Conservation (phyloP, 2,888 invertebrate species). For the Lasioglossum calceatum region DNA sequence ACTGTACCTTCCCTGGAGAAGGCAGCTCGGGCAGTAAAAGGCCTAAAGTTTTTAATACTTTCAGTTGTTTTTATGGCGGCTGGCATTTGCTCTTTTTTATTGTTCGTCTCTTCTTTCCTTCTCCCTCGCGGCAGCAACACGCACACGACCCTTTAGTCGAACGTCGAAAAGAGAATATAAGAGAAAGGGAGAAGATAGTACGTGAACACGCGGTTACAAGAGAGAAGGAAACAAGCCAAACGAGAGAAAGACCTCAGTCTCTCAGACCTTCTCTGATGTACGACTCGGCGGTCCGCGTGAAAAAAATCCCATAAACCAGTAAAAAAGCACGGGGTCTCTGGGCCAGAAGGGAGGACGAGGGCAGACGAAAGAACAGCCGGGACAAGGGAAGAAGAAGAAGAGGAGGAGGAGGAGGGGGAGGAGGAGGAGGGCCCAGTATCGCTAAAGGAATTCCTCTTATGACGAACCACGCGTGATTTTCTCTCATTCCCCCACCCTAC, state of each 20-base stretch:
- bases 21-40: conserved; percentile 80
- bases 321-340: conserved; percentile 82
- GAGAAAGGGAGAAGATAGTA: conserved; percentile 12
- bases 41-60: conserved; percentile 84
- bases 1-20: conserved; percentile 49
- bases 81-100: conserved; percentile 80
- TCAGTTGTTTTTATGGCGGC: conserved; percentile 83
- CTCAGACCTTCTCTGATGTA: conserved; percentile 81
- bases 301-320: conserved; percentile 84
- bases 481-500: conserved; percentile 70
- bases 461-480: conserved; percentile 83
- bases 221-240: conserved; percentile 48
- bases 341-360: conserved; percentile 62
- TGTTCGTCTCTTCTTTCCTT: conserved; percentile 68
- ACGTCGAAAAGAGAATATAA: conserved; percentile 21
- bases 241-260: conserved; percentile 69
- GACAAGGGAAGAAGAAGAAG: conserved; percentile 43
- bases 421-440: conserved; percentile 73
- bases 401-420: conserved; percentile 48
- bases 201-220: conserved; percentile 34
- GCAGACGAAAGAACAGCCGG: conserved; percentile 58
- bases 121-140: conserved; percentile 56
- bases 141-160: conserved; percentile 56
- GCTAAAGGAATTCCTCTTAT: conserved; percentile 83
- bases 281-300: conserved; percentile 82